These are phyloP conservation scores for Hippocampus zosterae DNA, from an alignment of 2,113 vertebrate genomes.

Conservation along the genomic window DNA sequence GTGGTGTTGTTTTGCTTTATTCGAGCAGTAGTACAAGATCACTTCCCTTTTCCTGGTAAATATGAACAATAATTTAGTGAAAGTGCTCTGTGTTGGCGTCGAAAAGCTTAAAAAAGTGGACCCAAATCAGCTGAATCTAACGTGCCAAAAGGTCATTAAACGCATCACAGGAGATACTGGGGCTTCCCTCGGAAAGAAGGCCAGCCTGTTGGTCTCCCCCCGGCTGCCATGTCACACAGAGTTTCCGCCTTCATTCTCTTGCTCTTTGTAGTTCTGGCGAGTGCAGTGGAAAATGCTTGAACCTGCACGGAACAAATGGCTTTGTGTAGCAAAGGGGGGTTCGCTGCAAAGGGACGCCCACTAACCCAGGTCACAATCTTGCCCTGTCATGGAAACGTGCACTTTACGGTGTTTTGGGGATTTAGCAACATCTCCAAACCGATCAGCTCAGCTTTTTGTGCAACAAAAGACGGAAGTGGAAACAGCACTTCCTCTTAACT, in stretches of 20 bases:
- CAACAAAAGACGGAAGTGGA: slow-evolving; percentile 54
- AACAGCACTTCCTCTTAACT: slow-evolving; percentile 12
- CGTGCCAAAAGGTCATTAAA: slow-evolving; percentile 18
- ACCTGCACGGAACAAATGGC: slow-evolving; percentile 52
- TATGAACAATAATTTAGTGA: background rate
- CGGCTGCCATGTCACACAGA: slow-evolving; percentile 44
- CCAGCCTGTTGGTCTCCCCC: slow-evolving; percentile 35
- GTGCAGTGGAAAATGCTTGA: slow-evolving; percentile 61
- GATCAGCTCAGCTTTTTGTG: slow-evolving; percentile 42
- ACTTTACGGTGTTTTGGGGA: slow-evolving; percentile 28
- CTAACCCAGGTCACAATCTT: slow-evolving; percentile 28
- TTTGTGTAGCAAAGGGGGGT: slow-evolving; percentile 52
- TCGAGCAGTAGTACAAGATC: background rate
- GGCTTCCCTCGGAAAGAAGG: slow-evolving; percentile 40
- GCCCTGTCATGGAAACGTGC: slow-evolving; percentile 31
- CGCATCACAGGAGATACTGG: slow-evolving; percentile 20
- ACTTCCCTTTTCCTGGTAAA: background rate
- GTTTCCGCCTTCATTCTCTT: slow-evolving; percentile 64
- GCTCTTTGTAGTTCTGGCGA: slow-evolving; percentile 24
- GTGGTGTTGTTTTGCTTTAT: background rate
- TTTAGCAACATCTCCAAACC: slow-evolving; percentile 15
- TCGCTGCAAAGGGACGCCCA: slow-evolving; percentile 38
- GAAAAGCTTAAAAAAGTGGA: background rate
- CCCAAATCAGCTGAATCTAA: slow-evolving; percentile 12
- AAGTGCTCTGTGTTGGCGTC: background rate